Percentiles rank a stretch among this genome's conserved stretches.
Evolutionary conservation across 2,797 vertebrate species (phyloP).

Genomic region (Oreonectes daqikongensis): DNA sequence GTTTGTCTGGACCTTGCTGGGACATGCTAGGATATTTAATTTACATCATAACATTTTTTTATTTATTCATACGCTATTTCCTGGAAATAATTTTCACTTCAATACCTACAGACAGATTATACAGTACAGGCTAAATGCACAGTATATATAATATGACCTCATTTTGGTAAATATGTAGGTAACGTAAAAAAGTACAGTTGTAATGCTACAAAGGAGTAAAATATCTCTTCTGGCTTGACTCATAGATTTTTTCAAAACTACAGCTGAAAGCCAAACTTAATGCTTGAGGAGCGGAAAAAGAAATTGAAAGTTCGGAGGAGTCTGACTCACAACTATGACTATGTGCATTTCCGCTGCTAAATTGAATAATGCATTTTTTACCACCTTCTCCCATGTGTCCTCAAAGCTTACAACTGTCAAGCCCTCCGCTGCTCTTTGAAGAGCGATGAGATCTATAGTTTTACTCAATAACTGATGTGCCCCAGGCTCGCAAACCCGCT

Average conservation of each 20-base stretch:
- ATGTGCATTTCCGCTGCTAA: conserved; percentile 39
- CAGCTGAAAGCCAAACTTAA: not conserved
- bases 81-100: too few species aligned
- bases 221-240: not conserved
- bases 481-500: not conserved
- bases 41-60: not conserved
- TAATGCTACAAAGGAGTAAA: not conserved
- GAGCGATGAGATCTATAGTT: conserved; percentile 1
- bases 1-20: not conserved
- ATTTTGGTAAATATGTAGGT: too few species aligned
- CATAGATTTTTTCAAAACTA: conserved; percentile 22
- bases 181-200: too few species aligned
- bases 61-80: not conserved
- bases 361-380: conserved; percentile 48
- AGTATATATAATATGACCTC: too few species aligned
- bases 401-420: conserved; percentile 35
- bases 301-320: conserved; percentile 14
- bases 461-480: not conserved
- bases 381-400: conserved; percentile 45
- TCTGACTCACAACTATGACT: conserved; percentile 47
- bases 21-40: not conserved
- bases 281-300: conserved; percentile 18
- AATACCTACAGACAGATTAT: not conserved
- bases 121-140: not conserved
- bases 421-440: not conserved